Evolutionary conservation across 2,888 invertebrate genomes (phyloP), one percentile per base, ranked within the genome.

Genomic region (Brenthis daphne): DNA sequence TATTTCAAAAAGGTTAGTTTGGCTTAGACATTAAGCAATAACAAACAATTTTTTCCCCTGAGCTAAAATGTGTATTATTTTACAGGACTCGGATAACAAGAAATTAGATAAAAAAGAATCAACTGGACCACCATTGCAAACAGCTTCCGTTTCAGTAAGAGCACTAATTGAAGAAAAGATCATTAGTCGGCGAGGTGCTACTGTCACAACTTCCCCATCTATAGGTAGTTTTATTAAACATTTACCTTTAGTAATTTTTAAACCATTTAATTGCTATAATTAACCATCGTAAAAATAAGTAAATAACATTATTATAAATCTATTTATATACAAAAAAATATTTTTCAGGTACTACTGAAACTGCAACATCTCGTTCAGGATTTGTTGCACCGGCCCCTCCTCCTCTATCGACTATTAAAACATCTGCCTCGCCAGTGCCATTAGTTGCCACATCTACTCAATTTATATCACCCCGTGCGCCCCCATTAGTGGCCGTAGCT

Each of bases 91-190:
- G 0, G 97, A 97, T 78, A 96, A 95, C 75, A 98, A 97, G 85
- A 97, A 97, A 85, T 93, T 94, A 79, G 97, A 97, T 77, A 97
- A 97, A 85, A 97, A 97, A 81, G 97, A 97, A 83, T 93, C 95
- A 2, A 94, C 94, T 20, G 97, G 96, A 6, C 97, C 97, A 6
- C 97, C 98, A 0, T 87, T 98, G 73, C 97, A 98, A 92, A 98
- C 98, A n/a, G 98, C 97, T 6, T 98, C 97, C 75, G 96, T 97
- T 72, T 97, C 97, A 70, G 97, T 98, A 6, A 93, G 98, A 70
- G 98, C 98, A 12, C 94, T 98, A 57, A 98, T 98, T 76, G 98
- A 98, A 89, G 98, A 98, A 85, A 98, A 98, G 88, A 98, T 98
- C 76, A 98, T 98, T 77, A 98, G 96, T 84, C 97, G 97, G 77